phyloP scores from a whole-genome alignment of 2,113 vertebrate genomes.

The Eira barbara region DNA sequence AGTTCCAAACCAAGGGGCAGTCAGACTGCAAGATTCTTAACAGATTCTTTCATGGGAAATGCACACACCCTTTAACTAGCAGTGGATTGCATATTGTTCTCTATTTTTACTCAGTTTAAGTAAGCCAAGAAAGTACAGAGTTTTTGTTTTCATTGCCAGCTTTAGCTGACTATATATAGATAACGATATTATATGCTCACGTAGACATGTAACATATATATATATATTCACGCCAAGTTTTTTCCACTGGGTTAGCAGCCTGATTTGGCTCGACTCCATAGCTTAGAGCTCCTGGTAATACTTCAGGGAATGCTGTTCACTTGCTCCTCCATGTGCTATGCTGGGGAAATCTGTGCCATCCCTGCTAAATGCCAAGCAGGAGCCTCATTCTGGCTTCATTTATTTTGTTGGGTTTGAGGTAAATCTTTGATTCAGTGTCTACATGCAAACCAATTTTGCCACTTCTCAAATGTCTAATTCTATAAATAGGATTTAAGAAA shows the following conservation, averaged over 20 bases:
- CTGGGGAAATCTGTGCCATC: not conserved
- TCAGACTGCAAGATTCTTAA: not conserved
- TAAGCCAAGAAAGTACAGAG: slow-evolving; percentile 4
- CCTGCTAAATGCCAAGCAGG: not conserved
- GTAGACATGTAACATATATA: not conserved
- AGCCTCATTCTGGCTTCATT: not conserved
- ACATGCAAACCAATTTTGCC: not conserved
- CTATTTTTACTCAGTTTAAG: slow-evolving; percentile 30
- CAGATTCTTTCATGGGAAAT: not conserved
- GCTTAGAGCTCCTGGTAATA: not conserved
- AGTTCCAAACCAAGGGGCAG: not conserved
- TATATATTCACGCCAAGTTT: slow-evolving; percentile 13
- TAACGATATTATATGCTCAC: not conserved
- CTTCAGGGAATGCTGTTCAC: slow-evolving; percentile 9
- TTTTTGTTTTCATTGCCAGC: slow-evolving; percentile 42
- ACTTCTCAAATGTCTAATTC: not conserved
- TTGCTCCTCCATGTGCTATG: not conserved
- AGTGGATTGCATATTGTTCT: not conserved
- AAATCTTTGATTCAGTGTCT: not conserved
- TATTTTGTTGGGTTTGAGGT: not conserved
- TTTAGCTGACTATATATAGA: slow-evolving; percentile 44
- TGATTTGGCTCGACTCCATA: not conserved
- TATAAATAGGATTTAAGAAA: not conserved
- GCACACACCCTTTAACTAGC: not conserved
- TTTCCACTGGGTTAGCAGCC: slow-evolving; percentile 20